Conservation (phyloP, 1,140 invertebrate genomes). For the Lepidurus packardi region DNA sequence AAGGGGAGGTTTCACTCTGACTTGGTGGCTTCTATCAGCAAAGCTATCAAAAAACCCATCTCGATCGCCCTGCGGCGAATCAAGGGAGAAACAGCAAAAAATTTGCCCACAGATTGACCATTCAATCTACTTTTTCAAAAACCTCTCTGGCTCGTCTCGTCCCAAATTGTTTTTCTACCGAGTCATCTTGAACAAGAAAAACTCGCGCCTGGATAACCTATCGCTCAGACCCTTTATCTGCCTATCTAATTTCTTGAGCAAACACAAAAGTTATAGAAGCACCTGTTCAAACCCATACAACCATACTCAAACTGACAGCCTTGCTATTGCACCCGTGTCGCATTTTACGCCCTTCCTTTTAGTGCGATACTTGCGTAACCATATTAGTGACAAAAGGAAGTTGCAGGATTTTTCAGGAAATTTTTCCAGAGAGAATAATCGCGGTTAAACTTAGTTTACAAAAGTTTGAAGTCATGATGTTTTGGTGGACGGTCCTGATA, state of each 20-base stretch:
- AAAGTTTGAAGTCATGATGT: neutral
- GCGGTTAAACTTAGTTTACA: too few species aligned
- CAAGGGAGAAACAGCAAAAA: neutral
- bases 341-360: neutral
- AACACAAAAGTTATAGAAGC: neutral
- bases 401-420: too few species aligned
- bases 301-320: neutral
- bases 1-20: neutral
- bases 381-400: too few species aligned
- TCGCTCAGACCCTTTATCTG: neutral
- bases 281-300: constrained; percentile 2
- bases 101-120: neutral
- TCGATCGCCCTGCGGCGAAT: neutral
- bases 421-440: too few species aligned
- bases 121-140: neutral
- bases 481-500: neutral
- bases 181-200: neutral
- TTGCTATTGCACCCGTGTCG: neutral
- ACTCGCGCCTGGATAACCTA: neutral
- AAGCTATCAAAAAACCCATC: constrained; percentile 14
- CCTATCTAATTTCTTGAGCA: neutral
- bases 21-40: constrained; percentile 18
- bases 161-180: neutral
- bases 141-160: neutral
- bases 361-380: too few species aligned